A percentile compares a stretch with the other conserved stretches of the same genome.
Evolutionary conservation across 1,140 invertebrate genomes (phyloP).

Genomic region (Halesus radiatus): DNA sequence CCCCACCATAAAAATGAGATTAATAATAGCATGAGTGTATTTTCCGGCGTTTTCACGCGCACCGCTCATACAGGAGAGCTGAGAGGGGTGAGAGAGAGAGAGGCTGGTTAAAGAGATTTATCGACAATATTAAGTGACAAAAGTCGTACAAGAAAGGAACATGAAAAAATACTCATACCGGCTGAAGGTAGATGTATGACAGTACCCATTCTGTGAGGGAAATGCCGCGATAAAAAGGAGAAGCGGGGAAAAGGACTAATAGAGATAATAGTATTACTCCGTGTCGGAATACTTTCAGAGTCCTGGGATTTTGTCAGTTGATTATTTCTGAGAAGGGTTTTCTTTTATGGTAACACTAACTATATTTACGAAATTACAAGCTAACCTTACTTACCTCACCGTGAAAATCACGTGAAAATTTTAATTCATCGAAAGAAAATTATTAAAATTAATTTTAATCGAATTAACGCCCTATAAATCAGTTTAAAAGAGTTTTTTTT

Average conservation of each 20-base stretch:
- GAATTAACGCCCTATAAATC: no score
- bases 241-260: not conserved
- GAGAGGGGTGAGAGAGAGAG: not conserved
- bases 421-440: no score
- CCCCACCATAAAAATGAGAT: not conserved
- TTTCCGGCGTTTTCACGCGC: not conserved
- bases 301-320: no score
- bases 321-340: no score
- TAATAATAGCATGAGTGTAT: not conserved
- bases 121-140: constrained; percentile 40
- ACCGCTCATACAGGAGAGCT: not conserved
- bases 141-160: constrained; percentile 26
- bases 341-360: no score
- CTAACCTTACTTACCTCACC: no score
- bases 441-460: no score
- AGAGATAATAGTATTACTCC: no score
- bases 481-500: no score
- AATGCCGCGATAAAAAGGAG: not conserved
- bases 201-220: not conserved
- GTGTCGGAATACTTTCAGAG: no score
- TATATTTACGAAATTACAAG: no score
- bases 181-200: not conserved
- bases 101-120: constrained; percentile 28
- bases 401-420: no score
- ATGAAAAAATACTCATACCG: constrained; percentile 35